Conservation (phyloP, 1,140 invertebrate species). For the Ganaspis sp. region DNA sequence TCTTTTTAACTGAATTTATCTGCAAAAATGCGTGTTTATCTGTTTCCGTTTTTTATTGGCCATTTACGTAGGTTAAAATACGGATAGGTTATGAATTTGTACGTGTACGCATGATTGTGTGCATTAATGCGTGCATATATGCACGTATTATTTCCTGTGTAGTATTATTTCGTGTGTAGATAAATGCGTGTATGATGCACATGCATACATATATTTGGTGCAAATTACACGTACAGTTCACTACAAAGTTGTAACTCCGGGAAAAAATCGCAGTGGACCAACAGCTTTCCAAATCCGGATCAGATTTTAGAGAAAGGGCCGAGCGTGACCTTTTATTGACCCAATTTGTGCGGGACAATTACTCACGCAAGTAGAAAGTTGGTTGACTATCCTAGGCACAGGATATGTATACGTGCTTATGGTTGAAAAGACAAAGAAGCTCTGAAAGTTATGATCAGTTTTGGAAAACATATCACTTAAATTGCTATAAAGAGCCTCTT, state of each 20-base stretch:
- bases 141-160: too few species aligned
- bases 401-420: not conserved
- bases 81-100: too few species aligned
- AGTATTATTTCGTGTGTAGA: too few species aligned
- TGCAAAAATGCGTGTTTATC: not conserved
- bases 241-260: too few species aligned
- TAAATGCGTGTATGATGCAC: too few species aligned
- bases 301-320: constrained; percentile 17
- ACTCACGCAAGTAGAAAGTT: constrained; percentile 16
- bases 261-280: too few species aligned
- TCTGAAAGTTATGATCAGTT: not conserved
- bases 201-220: too few species aligned
- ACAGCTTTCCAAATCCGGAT: not conserved
- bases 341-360: constrained; percentile 6
- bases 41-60: too few species aligned
- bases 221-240: too few species aligned
- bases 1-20: not conserved
- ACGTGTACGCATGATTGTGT: too few species aligned
- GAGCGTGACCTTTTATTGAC: constrained; percentile 2
- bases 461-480: not conserved
- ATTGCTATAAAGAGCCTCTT: not conserved
- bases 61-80: not conserved
- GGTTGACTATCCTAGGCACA: not conserved
- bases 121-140: too few species aligned
- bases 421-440: not conserved